Evolutionary conservation across 2,888 invertebrate species (phyloP).

Genomic region (Gisinianus flammeolus): DNA sequence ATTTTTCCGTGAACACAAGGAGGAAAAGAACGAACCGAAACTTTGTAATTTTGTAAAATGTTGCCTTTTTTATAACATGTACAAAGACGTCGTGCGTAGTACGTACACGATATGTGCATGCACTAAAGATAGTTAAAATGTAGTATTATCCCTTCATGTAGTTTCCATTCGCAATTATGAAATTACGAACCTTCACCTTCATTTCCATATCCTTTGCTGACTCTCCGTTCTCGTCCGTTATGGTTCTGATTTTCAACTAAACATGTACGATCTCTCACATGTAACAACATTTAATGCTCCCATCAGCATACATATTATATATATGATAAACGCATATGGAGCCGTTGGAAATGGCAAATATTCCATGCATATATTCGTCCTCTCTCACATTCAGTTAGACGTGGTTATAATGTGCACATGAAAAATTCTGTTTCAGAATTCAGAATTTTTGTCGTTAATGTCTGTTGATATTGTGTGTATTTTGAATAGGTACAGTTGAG

Average conservation of each 20-base stretch:
- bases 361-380: not conserved
- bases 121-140: not conserved
- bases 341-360: not conserved
- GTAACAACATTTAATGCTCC: not conserved
- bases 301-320: not conserved
- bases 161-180: not conserved
- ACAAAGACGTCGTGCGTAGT: not conserved
- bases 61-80: not conserved
- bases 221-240: too few species aligned
- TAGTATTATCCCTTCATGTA: not conserved
- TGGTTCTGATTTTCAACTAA: too few species aligned
- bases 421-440: not conserved
- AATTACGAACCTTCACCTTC: not conserved
- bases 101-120: not conserved
- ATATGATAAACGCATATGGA: not conserved
- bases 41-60: not conserved
- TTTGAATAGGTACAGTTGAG: too few species aligned
- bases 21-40: not conserved
- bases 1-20: not conserved
- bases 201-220: not conserved
- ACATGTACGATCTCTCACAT: not conserved
- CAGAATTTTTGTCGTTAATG: too few species aligned
- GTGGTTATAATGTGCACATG: not conserved
- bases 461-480: too few species aligned
- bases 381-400: not conserved